Evolutionary conservation across 37 sponge, comb jelly and placozoan species (phyloP).

Genomic region (Lycopodina hypogea): DNA sequence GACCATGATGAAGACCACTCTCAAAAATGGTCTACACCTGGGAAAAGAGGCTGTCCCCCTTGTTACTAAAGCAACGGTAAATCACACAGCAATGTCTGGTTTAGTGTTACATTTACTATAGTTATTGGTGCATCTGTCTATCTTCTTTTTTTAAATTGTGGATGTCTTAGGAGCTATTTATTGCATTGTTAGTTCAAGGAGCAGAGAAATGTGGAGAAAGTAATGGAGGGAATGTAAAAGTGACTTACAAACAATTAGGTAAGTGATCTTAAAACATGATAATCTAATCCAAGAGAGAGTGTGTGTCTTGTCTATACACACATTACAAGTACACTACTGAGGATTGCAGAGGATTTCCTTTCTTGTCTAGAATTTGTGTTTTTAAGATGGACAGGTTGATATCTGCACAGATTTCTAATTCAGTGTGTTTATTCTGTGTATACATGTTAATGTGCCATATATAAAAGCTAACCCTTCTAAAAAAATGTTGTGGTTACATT

Average conservation of each 20-base stretch:
- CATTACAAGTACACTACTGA: no score
- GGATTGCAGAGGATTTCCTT: no score
- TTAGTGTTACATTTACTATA: neutral
- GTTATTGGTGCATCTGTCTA: no score
- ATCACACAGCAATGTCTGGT: neutral
- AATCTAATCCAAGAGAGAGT: no score
- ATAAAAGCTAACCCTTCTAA: no score
- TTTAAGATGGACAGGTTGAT: no score
- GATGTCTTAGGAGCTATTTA: constrained; percentile 66
- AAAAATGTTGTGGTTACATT: neutral
- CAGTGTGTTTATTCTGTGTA: no score
- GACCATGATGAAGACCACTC: constrained; percentile 67
- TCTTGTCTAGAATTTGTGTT: no score
- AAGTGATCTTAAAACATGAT: neutral
- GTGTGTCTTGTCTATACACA: no score
- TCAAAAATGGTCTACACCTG: constrained; percentile 11
- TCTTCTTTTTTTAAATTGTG: no score
- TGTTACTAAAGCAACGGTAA: constrained; percentile 69
- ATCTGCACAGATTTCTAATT: no score
- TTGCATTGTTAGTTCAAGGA: constrained; percentile 34
- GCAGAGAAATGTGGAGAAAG: constrained; percentile 14
- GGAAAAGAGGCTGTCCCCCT: constrained; percentile 60
- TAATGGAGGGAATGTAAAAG: constrained; percentile 1
- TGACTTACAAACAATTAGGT: constrained; percentile 64
- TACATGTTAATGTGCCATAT: no score